Evolutionary conservation across 1,140 invertebrate genomes (phyloP).

Genomic region (Drosophila asahinai): DNA sequence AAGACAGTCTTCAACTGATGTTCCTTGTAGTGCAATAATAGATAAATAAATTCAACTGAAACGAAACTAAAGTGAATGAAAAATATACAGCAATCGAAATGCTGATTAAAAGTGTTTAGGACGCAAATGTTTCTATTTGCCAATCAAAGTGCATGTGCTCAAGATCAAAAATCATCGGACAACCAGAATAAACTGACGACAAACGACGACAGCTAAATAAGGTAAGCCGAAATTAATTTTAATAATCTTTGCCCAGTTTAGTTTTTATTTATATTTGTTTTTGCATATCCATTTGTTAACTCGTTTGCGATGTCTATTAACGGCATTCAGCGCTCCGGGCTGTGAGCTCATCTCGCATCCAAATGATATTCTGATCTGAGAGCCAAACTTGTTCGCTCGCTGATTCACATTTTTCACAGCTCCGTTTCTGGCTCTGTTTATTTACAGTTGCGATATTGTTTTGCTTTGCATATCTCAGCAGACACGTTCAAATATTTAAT

Average conservation of each 20-base stretch:
- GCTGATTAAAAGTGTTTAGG: not conserved
- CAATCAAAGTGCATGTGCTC: slow-evolving; percentile 46
- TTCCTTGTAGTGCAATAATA: slow-evolving; percentile 22
- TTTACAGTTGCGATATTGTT: slow-evolving; percentile 46
- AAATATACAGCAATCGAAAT: slow-evolving; percentile 1
- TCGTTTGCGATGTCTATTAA: slow-evolving; percentile 68
- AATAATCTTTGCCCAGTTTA: slow-evolving; percentile 31
- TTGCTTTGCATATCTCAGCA: slow-evolving; percentile 52
- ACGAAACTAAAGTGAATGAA: slow-evolving; percentile 21
- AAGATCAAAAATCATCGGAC: slow-evolving; percentile 29
- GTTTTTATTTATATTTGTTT: slow-evolving; percentile 30
- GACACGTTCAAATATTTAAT: slow-evolving; percentile 56
- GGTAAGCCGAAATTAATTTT: slow-evolving; percentile 26
- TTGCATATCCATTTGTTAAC: slow-evolving; percentile 47
- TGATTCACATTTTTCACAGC: slow-evolving; percentile 60
- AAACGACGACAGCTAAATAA: slow-evolving; percentile 22
- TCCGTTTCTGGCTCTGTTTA: slow-evolving; percentile 48
- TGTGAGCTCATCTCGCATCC: slow-evolving; percentile 66
- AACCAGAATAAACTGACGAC: slow-evolving; percentile 8
- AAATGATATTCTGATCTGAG: slow-evolving; percentile 30
- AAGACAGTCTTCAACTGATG: not conserved
- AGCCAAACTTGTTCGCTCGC: slow-evolving; percentile 60
- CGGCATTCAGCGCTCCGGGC: slow-evolving; percentile 40
- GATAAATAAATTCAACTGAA: slow-evolving; percentile 1
- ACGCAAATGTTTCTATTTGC: slow-evolving; percentile 28